Evolutionary conservation across 2,888 invertebrate species (phyloP).

Genomic region (Osedax fenrisi): DNA sequence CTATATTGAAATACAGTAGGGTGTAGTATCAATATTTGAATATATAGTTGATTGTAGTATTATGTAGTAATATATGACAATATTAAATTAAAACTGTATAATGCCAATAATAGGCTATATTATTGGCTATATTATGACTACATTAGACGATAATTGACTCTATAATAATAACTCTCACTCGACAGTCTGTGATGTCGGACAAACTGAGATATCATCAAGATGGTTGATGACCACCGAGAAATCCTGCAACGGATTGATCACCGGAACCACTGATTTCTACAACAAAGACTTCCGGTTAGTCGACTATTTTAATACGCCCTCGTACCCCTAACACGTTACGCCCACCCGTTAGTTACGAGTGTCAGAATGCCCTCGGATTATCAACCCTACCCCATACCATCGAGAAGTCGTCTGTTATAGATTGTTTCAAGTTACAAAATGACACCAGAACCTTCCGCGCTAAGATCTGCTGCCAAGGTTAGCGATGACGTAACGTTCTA

Average conservation of each 20-base stretch:
- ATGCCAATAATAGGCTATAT: too few species aligned
- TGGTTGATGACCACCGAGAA: not conserved
- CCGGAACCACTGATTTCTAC: slow-evolving; percentile 3
- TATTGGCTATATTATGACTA: not conserved
- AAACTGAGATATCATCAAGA: not conserved
- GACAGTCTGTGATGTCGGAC: not conserved
- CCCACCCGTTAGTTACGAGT: too few species aligned
- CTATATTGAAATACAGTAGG: too few species aligned
- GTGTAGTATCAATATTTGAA: too few species aligned
- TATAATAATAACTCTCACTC: too few species aligned
- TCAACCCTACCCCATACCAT: not conserved
- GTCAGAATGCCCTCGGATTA: not conserved
- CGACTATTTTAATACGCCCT: not conserved
- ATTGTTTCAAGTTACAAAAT: not conserved
- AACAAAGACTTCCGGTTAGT: not conserved
- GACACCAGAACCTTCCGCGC: not conserved
- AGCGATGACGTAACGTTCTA: too few species aligned
- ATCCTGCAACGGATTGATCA: not conserved
- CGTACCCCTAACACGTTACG: not conserved
- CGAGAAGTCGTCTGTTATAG: not conserved
- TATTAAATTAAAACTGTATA: too few species aligned
- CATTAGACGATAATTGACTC: not conserved
- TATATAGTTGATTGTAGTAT: too few species aligned
- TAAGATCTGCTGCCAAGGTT: slow-evolving; percentile 18
- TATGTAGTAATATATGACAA: too few species aligned